A percentile compares a stretch with the other conserved stretches of the same genome.
These are phyloP conservation scores for Scomberomorus guttatus DNA, from an alignment of 2,797 vertebrate genomes.

Conservation along the genomic window DNA sequence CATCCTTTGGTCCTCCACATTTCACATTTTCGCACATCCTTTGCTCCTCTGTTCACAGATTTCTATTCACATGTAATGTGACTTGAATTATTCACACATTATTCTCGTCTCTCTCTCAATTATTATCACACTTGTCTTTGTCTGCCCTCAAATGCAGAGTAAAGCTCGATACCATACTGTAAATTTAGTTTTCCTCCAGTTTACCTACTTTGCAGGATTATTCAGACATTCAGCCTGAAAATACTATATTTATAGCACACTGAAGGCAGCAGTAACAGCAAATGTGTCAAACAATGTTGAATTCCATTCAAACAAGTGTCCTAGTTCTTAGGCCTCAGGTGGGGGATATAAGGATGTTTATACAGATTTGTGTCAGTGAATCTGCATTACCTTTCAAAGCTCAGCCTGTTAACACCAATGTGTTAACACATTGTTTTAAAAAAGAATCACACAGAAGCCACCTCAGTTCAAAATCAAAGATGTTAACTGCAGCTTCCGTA, in stretches of 20 bases:
- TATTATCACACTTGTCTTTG: not conserved
- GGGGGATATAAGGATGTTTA: not conserved
- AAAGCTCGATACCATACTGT: not conserved
- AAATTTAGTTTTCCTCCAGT: not conserved
- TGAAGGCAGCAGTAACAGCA: not conserved
- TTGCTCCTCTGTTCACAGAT: conserved; percentile 10
- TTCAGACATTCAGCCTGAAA: not conserved
- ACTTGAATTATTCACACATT: conserved; percentile 12
- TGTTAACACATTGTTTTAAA: not conserved
- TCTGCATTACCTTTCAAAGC: not conserved
- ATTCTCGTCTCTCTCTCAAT: conserved; percentile 2
- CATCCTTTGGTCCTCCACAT: conserved; percentile 18
- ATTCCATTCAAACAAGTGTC: not conserved
- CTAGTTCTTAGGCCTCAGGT: conserved; percentile 11
- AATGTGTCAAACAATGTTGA: conserved; percentile 27
- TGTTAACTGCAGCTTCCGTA: not conserved
- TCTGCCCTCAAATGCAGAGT: not conserved
- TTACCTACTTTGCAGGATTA: conserved; percentile 7
- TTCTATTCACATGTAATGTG: conserved; percentile 6
- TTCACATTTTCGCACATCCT: conserved; percentile 21
- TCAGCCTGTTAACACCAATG: not conserved
- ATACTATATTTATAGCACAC: conserved; percentile 10
- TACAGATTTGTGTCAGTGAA: conserved; percentile 16
- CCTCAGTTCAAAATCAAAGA: not conserved
- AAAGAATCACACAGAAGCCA: not conserved